Conservation (phyloP, 2,888 invertebrate genomes). For the Crematogaster levior region DNA sequence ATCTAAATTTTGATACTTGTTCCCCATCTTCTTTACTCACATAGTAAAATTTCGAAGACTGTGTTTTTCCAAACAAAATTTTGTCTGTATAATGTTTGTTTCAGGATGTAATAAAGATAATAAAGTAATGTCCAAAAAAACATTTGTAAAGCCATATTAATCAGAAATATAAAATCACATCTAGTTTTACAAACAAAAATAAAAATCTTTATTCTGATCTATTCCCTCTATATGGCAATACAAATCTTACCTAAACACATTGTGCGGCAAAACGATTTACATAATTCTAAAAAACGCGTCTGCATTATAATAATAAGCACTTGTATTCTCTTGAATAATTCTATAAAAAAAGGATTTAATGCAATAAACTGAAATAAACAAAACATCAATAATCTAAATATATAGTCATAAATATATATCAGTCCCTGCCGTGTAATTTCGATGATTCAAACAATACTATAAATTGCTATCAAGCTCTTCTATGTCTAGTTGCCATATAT, state of each 20-base stretch:
- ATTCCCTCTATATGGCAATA: constrained; percentile 16
- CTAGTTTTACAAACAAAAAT: constrained; percentile 28
- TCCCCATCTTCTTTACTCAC: constrained; percentile 16
- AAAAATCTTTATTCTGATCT: constrained; percentile 31
- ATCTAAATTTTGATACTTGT: constrained; percentile 38
- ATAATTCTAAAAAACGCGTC: constrained; percentile 8
- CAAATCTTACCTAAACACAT: constrained; percentile 27
- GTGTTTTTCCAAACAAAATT: not conserved
- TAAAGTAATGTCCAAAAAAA: not conserved
- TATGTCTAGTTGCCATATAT: constrained; percentile 33
- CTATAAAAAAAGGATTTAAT: constrained; percentile 40
- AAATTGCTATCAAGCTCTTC: constrained; percentile 56
- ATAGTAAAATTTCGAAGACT: not conserved
- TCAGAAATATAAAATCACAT: not conserved
- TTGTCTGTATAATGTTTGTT: not conserved
- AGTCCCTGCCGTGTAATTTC: constrained; percentile 50
- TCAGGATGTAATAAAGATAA: not conserved
- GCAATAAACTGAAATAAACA: constrained; percentile 44
- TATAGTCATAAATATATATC: too few species aligned
- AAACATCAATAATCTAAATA: constrained; percentile 66
- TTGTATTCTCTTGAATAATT: not conserved
- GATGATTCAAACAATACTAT: constrained; percentile 15
- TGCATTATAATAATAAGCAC: constrained; percentile 1
- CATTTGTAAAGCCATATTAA: not conserved
- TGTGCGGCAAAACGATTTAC: constrained; percentile 3